Evolutionary conservation across 2,888 invertebrate genomes (phyloP).

Genomic region (Cetonia aurata): DNA sequence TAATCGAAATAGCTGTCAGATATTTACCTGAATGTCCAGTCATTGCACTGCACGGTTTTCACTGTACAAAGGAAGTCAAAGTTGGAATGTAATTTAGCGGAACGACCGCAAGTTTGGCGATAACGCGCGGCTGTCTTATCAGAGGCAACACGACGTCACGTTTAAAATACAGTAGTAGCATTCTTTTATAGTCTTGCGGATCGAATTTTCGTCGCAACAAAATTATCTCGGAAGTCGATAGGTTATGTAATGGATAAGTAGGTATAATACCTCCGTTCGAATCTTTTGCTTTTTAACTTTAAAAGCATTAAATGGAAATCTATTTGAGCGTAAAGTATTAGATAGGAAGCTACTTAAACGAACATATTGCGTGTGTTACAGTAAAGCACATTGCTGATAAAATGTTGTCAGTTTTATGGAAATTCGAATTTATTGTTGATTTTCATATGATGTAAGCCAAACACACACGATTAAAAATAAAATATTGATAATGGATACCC

Average conservation of each 20-base stretch:
- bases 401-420: no score
- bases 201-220: background rate
- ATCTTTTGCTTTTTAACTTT: no score
- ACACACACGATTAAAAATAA: no score
- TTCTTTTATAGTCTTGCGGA: background rate
- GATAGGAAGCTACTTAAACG: no score
- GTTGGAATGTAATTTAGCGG: conserved; percentile 27
- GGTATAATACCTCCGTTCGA: no score
- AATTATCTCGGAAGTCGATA: background rate
- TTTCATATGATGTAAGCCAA: no score
- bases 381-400: no score
- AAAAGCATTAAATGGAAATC: no score
- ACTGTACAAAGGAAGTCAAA: conserved; percentile 24
- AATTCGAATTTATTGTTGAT: no score
- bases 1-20: conserved; percentile 8
- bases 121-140: conserved; percentile 32
- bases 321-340: no score
- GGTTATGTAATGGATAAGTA: background rate
- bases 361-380: no score
- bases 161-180: background rate
- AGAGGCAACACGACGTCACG: conserved; percentile 16
- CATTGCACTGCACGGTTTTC: conserved; percentile 29
- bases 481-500: no score
- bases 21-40: conserved; percentile 39
- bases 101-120: conserved; percentile 32